phyloP scores from a whole-genome alignment of 2,113 vertebrate species.

The Delphinus delphis region DNA sequence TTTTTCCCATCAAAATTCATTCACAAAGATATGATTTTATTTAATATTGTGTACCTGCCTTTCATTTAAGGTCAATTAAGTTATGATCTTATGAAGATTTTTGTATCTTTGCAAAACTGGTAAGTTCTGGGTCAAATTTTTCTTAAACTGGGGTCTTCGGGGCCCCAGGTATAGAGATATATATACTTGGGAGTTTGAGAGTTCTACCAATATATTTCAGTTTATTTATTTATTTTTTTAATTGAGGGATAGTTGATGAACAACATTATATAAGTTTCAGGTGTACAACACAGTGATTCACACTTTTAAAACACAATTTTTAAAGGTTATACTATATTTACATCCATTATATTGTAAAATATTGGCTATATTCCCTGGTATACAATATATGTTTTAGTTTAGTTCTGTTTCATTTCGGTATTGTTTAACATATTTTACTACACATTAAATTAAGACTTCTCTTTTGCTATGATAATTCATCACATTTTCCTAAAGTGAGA shows the following conservation, averaged over 20 bases:
- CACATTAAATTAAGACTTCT: slow-evolving; percentile 26
- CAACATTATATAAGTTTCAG: background rate
- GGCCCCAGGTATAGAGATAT: background rate
- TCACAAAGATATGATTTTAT: slow-evolving; percentile 16
- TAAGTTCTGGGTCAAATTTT: slow-evolving; percentile 29
- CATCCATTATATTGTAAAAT: background rate
- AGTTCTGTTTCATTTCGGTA: slow-evolving; percentile 2
- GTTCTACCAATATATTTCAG: slow-evolving; percentile 11
- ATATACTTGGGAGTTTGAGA: background rate
- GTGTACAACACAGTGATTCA: background rate
- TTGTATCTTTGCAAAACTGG: background rate
- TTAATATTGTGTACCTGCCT: slow-evolving; percentile 28
- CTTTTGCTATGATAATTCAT: slow-evolving; percentile 6
- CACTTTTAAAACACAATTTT: background rate
- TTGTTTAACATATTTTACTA: slow-evolving; percentile 13
- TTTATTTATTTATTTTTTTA: background rate
- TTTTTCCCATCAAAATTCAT: background rate
- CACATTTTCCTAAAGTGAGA: background rate
- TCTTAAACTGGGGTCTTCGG: background rate
- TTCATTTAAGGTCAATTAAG: slow-evolving; percentile 37
- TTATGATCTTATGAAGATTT: background rate
- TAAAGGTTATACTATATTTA: background rate
- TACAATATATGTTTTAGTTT: background rate
- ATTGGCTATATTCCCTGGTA: background rate
- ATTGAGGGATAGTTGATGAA: background rate